A percentile compares a stretch with the other conserved stretches of the same genome.
These are phyloP conservation scores for Sphinx pinastri DNA, from an alignment of 2,888 invertebrate genomes.

Conservation along the genomic window DNA sequence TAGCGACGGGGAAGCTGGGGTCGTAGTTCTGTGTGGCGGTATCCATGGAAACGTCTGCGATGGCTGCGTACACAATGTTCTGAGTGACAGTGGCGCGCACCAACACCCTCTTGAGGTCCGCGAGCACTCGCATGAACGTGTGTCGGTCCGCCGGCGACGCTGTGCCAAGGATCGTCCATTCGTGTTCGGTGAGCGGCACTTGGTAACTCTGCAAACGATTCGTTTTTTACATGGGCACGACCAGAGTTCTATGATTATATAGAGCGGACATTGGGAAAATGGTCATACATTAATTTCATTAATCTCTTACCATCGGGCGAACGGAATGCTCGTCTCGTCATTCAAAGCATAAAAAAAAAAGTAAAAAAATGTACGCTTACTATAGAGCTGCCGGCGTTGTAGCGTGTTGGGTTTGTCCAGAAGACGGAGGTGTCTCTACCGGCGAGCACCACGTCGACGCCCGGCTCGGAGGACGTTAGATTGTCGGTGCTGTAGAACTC, in stretches of 20 bases:
- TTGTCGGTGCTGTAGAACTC: slow-evolving; percentile 85
- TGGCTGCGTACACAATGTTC: slow-evolving; percentile 85
- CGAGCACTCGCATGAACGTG: slow-evolving; percentile 93
- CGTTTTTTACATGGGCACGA: too few relatives aligned
- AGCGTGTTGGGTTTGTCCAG: slow-evolving; percentile 87
- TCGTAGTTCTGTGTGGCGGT: slow-evolving; percentile 87
- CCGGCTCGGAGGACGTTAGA: slow-evolving; percentile 78
- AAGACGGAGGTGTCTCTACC: slow-evolving; percentile 90
- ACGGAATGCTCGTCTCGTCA: too few relatives aligned
- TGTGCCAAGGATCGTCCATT: slow-evolving; percentile 82
- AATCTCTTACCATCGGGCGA: too few relatives aligned
- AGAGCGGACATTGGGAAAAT: too few relatives aligned
- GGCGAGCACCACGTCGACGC: slow-evolving; percentile 92
- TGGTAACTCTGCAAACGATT: slow-evolving; percentile 79
- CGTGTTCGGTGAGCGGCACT: slow-evolving; percentile 86
- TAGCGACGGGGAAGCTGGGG: slow-evolving; percentile 86
- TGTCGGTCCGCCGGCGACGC: slow-evolving; percentile 84
- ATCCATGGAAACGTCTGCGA: slow-evolving; percentile 94
- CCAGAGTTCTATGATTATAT: too few relatives aligned
- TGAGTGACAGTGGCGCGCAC: slow-evolving; percentile 89
- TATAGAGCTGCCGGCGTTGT: slow-evolving; percentile 83
- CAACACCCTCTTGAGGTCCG: slow-evolving; percentile 91
- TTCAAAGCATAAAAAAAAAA: too few relatives aligned
- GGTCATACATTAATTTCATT: too few relatives aligned
- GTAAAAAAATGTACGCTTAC: slow-evolving; percentile 70